Evolutionary conservation across 2,888 invertebrate species (phyloP).

Genomic region (Acronicta aceris): DNA sequence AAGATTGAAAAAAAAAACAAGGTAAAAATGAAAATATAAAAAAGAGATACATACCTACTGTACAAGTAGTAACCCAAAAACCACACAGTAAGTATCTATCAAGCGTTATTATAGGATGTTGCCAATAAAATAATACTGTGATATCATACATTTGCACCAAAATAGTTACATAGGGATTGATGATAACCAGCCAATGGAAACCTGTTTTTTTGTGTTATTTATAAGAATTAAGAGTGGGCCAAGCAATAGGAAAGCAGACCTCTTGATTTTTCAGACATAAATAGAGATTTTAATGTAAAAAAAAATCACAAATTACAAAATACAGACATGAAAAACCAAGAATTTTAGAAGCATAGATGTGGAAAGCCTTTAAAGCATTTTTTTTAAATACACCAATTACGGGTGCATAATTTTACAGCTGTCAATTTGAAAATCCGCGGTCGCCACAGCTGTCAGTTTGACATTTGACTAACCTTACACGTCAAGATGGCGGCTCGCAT

Average conservation of each 20-base stretch:
- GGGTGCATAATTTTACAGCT: conserved; percentile 57
- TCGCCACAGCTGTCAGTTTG: conserved; percentile 69
- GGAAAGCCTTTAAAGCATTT: conserved; percentile 47
- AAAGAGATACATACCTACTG: conserved; percentile 6
- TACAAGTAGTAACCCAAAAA: conserved; percentile 13
- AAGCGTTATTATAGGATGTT: conserved; percentile 29
- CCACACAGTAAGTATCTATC: conserved; percentile 12
- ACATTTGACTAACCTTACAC: conserved; percentile 83
- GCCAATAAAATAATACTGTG: conserved; percentile 16
- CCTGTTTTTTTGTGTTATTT: conserved; percentile 3
- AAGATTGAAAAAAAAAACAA: conserved; percentile 1
- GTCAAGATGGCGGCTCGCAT: conserved; percentile 80
- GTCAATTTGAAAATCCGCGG: conserved; percentile 51
- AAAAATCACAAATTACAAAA: conserved; percentile 2
- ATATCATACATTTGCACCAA: conserved; percentile 39
- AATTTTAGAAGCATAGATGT: conserved; percentile 36
- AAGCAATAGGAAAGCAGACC: conserved; percentile 46
- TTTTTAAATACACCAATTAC: conserved; percentile 51
- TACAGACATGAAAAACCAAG: conserved; percentile 48
- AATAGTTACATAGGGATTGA: conserved; percentile 7
- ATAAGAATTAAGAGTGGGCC: conserved; percentile 11
- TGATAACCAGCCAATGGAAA: conserved; percentile 18
- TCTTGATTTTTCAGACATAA: conserved; percentile 45
- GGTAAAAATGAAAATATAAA: too few species aligned
- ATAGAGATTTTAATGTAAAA: conserved; percentile 4